A percentile compares a stretch with the other conserved stretches of the same genome.
Conservation (phyloP, 2,888 invertebrate genomes). For the Julus scanicus region DNA sequence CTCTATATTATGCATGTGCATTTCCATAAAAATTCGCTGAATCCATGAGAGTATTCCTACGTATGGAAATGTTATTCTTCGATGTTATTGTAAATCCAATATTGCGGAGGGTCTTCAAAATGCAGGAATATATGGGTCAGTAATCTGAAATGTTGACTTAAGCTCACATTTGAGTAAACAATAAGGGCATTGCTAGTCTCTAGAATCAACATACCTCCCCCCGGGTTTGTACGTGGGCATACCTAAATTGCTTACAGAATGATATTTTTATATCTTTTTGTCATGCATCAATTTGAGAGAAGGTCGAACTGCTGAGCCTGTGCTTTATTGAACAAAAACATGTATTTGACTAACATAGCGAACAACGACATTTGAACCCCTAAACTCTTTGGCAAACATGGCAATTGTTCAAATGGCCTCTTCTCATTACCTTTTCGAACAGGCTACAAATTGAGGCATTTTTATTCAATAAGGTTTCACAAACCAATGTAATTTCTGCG, state of each 20-base stretch:
- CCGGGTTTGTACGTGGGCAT: background rate
- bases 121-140: background rate
- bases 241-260: background rate
- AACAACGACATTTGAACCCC: background rate
- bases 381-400: background rate
- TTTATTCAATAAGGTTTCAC: background rate
- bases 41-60: background rate
- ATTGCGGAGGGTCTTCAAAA: background rate
- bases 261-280: background rate
- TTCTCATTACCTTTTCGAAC: background rate
- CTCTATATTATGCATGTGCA: background rate
- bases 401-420: background rate
- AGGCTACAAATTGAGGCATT: background rate
- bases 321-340: background rate
- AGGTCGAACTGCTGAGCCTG: background rate
- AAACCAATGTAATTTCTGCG: background rate
- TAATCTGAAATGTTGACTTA: slow-evolving; percentile 13
- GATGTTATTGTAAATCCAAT: background rate
- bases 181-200: background rate
- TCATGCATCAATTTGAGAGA: background rate
- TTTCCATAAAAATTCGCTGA: background rate
- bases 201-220: background rate
- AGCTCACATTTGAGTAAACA: background rate
- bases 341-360: background rate
- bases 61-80: background rate